Evolutionary conservation across 2,888 invertebrate genomes (phyloP), one percentile per base, ranked within the genome.

Genomic region (Tetragonisca angustula): DNA sequence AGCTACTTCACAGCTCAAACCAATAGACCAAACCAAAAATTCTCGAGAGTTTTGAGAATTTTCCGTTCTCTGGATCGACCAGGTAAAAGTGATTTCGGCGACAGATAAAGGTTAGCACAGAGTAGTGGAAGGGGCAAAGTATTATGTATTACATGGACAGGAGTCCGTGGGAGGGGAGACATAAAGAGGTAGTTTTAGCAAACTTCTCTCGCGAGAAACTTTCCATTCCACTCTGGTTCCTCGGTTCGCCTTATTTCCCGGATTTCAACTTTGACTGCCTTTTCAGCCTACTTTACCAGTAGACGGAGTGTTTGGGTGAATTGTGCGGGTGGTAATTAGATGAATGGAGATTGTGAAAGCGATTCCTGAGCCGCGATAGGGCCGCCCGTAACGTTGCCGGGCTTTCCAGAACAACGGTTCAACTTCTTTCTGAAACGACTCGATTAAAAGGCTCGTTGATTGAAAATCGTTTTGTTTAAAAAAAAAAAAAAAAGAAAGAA

Each of bases 241-340:
- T 65, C 32, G 62, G 21, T 17, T 36, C 56, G 36, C 59, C 50
- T 36, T 49, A 36, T 59, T 78, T 50, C 50, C 43, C 6, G 27
- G n/a, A 76, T 62, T 61, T 43, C 61, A 62, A 68, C 76, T 50
- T 76, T 43, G 17, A 54, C 52, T 36, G 67, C 9, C 68, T 76
- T 79, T 49, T 79, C 54, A 54, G 59, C 76, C 76, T 54, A 43
- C 79, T 68, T 76, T 67, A 49, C n/a, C 19, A 43, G 36, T 11
- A 52, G 43, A 74, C 36, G 13, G 24, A 24, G 32, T 27, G 50
- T 64, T 24, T 71, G 6, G 50, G 11, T 24, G 36, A 79, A 62
- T 76, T n/a, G 43, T 13, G n/a, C 24, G 43, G 61, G 5, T 52
- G 61, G 24, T 79, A 69, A 76, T 79, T 79, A 69, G 43, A 79